Conservation (phyloP, 1,140 invertebrate genomes). For the Zaprionus vittiger region DNA sequence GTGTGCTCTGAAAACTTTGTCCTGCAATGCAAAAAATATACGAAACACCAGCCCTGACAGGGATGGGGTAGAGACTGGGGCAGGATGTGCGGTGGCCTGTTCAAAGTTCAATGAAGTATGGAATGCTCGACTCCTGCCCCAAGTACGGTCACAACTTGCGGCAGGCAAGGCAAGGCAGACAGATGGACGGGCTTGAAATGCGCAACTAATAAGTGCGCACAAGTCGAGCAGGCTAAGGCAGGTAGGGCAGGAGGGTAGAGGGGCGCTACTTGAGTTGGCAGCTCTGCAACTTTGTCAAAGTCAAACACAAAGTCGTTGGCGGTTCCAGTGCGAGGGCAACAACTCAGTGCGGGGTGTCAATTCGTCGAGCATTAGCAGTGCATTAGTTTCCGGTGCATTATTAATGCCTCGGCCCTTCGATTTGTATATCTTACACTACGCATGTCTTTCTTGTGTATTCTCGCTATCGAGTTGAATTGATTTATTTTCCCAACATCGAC, state of each 20-base stretch:
- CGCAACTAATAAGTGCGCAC: constrained; percentile 56
- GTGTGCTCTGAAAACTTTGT: constrained; percentile 51
- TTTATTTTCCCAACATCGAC: constrained; percentile 13
- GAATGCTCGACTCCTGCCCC: constrained; percentile 40
- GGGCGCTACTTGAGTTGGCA: constrained; percentile 4
- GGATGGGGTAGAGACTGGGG: not conserved
- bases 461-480: constrained; percentile 53
- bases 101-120: constrained; percentile 73
- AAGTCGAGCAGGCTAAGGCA: constrained; percentile 19
- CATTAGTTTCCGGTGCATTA: constrained; percentile 71
- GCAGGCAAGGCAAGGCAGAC: not conserved
- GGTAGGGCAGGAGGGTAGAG: not conserved
- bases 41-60: constrained; percentile 15
- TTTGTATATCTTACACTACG: constrained; percentile 28
- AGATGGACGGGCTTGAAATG: constrained; percentile 4
- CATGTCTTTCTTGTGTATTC: not conserved
- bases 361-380: constrained; percentile 68
- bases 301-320: constrained; percentile 70
- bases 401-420: constrained; percentile 62
- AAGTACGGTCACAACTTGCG: constrained; percentile 50
- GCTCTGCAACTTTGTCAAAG: constrained; percentile 71
- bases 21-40: constrained; percentile 36
- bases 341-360: constrained; percentile 23
- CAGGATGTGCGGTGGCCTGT: constrained; percentile 43
- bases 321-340: constrained; percentile 12